These are phyloP conservation scores for Aphidius gifuensis DNA, from an alignment of 1,140 invertebrate genomes.

Conservation along the genomic window DNA sequence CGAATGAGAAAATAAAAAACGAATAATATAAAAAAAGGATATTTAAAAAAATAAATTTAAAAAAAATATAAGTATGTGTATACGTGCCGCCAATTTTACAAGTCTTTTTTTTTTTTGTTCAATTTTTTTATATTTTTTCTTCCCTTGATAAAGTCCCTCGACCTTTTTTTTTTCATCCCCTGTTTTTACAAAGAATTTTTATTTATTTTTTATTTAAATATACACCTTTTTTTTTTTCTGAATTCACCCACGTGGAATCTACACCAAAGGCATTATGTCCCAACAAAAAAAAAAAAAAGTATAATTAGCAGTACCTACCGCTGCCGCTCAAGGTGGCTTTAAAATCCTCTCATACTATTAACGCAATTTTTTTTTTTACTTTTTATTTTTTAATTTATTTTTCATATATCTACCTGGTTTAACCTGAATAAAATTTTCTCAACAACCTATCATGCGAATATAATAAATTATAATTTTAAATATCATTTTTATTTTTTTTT, in stretches of 20 bases:
- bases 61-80: too few species aligned
- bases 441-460: too few species aligned
- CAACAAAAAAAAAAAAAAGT: slow-evolving; percentile 14
- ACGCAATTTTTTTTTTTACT: neutral
- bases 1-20: slow-evolving; percentile 9
- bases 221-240: too few species aligned
- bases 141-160: neutral
- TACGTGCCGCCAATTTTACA: slow-evolving; percentile 8
- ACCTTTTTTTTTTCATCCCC: neutral
- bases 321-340: slow-evolving; percentile 9
- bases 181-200: neutral
- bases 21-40: neutral
- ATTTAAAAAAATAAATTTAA: neutral
- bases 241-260: slow-evolving; percentile 10
- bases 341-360: slow-evolving; percentile 14
- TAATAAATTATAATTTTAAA: neutral
- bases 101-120: neutral
- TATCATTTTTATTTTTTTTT: too few species aligned
- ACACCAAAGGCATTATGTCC: slow-evolving; percentile 26
- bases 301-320: slow-evolving; percentile 23
- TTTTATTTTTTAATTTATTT: neutral
- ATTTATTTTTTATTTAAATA: slow-evolving; percentile 23
- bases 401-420: too few species aligned
- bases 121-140: neutral
- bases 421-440: too few species aligned